Evolutionary conservation across 2,797 vertebrate species (phyloP).

Genomic region (Mionectes olivaceus): DNA sequence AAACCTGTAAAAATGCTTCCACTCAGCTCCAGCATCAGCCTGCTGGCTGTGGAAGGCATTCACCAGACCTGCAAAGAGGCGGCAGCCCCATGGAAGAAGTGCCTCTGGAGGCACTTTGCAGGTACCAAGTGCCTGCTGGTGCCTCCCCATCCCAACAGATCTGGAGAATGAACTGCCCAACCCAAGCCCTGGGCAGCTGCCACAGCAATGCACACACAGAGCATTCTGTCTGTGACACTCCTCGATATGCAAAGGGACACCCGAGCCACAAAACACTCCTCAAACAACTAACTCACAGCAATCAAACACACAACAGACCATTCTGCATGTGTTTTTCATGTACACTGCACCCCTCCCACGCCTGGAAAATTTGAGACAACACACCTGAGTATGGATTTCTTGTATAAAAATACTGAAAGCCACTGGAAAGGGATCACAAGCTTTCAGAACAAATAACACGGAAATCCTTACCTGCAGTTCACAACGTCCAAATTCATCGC

Average conservation of each 20-base stretch:
- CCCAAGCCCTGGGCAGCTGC: not conserved
- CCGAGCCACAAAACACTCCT: not conserved
- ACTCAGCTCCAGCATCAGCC: slow-evolving; percentile 43
- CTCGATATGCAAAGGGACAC: not conserved
- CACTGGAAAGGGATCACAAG: not conserved
- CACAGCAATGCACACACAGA: not conserved
- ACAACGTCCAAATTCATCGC: not conserved
- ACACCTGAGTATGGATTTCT: not conserved
- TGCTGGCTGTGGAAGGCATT: slow-evolving; percentile 58
- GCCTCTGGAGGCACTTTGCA: slow-evolving; percentile 1
- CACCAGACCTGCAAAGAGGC: slow-evolving; percentile 62
- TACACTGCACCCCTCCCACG: not conserved
- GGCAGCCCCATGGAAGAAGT: slow-evolving; percentile 49
- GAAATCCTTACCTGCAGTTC: not conserved
- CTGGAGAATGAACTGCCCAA: not conserved
- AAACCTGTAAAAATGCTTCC: slow-evolving; percentile 77
- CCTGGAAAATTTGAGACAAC: not conserved
- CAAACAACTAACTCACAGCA: not conserved
- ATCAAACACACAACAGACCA: not conserved
- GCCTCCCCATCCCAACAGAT: not conserved
- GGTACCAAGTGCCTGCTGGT: not conserved
- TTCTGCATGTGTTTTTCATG: not conserved
- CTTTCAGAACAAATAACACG: not conserved
- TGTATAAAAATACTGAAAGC: not conserved
- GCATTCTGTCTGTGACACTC: not conserved